Percentiles rank a stretch among this genome's conserved stretches.
Evolutionary conservation across 1,140 invertebrate species (phyloP).

Genomic region (Ylistrum balloti): DNA sequence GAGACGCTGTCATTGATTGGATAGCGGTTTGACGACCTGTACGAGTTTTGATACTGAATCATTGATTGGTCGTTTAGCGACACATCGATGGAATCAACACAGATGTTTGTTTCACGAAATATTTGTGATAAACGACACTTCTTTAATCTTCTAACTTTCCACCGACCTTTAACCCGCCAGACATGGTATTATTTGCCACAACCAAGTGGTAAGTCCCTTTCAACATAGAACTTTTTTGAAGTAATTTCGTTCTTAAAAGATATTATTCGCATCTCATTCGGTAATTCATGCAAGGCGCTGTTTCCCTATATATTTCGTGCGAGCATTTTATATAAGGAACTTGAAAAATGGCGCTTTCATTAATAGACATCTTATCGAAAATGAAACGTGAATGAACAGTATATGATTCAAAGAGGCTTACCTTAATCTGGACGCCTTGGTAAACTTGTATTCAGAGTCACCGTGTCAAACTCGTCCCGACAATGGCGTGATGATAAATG

Average conservation of each 20-base stretch:
- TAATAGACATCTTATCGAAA: too few species aligned
- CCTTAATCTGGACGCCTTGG: too few species aligned
- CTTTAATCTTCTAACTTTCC: too few species aligned
- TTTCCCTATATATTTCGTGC: neutral
- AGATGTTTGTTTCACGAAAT: neutral
- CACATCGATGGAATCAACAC: neutral
- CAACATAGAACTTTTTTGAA: neutral
- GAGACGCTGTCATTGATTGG: slow-evolving; percentile 23
- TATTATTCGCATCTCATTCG: neutral
- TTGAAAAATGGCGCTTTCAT: too few species aligned
- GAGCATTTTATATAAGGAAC: neutral
- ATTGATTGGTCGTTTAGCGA: neutral
- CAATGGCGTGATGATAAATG: too few species aligned
- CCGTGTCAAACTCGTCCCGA: too few species aligned
- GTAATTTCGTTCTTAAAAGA: neutral
- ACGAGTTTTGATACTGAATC: neutral
- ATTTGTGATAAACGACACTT: too few species aligned
- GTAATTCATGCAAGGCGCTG: neutral
- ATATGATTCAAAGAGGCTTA: too few species aligned
- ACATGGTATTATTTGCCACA: neutral
- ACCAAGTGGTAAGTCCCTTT: neutral
- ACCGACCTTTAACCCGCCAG: too few species aligned
- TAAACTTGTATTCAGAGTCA: too few species aligned
- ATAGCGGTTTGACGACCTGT: neutral
- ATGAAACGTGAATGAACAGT: neutral